phyloP scores from a whole-genome alignment of 2,888 invertebrate genomes.

The Chaitophorus viminalis region DNA sequence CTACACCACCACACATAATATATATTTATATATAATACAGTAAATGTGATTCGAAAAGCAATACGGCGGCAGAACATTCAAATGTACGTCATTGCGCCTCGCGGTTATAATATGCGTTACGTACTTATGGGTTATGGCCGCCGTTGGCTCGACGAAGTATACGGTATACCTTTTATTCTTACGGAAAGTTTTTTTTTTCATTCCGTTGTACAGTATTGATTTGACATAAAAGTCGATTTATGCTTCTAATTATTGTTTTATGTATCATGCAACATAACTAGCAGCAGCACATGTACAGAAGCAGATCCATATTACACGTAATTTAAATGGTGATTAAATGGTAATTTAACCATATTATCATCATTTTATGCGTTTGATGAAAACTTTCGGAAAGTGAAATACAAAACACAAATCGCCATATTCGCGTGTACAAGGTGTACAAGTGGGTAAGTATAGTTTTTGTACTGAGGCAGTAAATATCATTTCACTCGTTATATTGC shows the following conservation, averaged over 20 bases:
- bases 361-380: not conserved
- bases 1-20: not conserved
- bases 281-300: not conserved
- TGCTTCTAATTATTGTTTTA: not conserved
- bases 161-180: not conserved
- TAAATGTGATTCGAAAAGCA: not conserved
- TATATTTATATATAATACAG: conserved; percentile 7
- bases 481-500: not conserved
- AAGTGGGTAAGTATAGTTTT: no score
- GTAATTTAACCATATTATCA: not conserved
- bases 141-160: not conserved
- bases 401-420: no score
- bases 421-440: no score
- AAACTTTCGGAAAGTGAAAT: no score
- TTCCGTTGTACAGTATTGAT: not conserved
- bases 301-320: not conserved
- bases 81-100: not conserved
- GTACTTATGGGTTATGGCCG: not conserved
- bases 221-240: not conserved
- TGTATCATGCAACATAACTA: not conserved
- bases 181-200: not conserved
- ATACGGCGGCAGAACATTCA: not conserved
- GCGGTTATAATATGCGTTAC: not conserved
- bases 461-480: no score
- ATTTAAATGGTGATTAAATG: not conserved